Conservation (phyloP, 2,888 invertebrate genomes). For the Andrena bucephala region DNA sequence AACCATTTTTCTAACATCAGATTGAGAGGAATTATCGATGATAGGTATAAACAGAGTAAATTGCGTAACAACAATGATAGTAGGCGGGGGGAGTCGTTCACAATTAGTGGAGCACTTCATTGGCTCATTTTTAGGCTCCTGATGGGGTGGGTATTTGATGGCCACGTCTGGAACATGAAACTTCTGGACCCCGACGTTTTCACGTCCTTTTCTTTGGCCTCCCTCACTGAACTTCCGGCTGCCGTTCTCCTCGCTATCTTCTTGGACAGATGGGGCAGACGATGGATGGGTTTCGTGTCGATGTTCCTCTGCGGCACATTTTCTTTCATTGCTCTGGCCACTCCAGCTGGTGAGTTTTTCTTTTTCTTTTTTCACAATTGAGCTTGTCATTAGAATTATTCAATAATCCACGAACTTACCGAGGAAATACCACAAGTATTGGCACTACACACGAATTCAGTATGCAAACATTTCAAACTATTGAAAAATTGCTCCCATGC, state of each 20-base stretch:
- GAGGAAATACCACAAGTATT: neutral
- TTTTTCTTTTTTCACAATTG: neutral
- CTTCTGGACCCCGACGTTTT: slow-evolving; percentile 93
- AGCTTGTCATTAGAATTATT: slow-evolving; percentile 1
- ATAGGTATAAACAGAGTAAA: neutral
- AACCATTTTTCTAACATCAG: neutral
- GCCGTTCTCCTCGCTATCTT: slow-evolving; percentile 92
- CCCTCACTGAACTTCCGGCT: slow-evolving; percentile 93
- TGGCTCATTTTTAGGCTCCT: slow-evolving; percentile 87
- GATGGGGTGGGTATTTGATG: slow-evolving; percentile 94
- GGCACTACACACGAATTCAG: no score
- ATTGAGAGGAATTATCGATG: no score
- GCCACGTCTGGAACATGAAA: slow-evolving; percentile 95
- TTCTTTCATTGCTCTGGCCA: slow-evolving; percentile 91
- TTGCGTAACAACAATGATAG: neutral
- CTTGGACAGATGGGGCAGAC: slow-evolving; percentile 92
- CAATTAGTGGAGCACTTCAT: neutral
- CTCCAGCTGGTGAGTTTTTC: slow-evolving; percentile 88
- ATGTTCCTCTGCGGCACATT: slow-evolving; percentile 93
- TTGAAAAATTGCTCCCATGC: no score
- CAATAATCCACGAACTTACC: neutral
- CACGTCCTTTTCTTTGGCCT: slow-evolving; percentile 93
- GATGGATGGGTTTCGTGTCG: slow-evolving; percentile 94
- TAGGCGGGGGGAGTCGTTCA: no score
- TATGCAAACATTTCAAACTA: no score